Base-by-base conservation (phyloP, 2,797 vertebrate genomes). In the Sebastes trivittatus region DNA sequence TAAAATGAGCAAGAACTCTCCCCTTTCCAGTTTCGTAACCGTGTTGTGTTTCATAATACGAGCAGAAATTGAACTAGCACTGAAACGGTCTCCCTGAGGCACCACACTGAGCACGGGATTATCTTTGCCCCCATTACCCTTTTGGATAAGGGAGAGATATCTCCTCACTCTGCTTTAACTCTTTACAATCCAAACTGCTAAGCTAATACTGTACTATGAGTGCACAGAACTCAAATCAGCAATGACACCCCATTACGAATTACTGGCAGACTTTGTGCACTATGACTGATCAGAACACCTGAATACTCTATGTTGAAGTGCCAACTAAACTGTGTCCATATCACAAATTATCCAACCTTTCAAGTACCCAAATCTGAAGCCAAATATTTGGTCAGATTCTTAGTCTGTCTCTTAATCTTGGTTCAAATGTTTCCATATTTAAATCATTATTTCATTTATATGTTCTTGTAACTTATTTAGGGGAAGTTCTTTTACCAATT, bases 91-190 rank as follows among this genome's bases (percentile, higher is more conserved):
- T 90, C 91, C 88, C 87, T 75, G 73, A 83, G 88, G 89, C 85
- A 81, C 74, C 83, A 80, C 59, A 56, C 85, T 83, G 80, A 85
- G 87, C 88, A 81, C 30, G 8, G 80, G 91, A 92, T 94, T 90
- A 93, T 90, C 84, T 87, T 83, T 90, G 90, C 78, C 86, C 89
- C 81, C 71, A 86, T 93, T 90, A 88, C 77, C 87, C 87, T 89
- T 82, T 75, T 84, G 80, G 85, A 89, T 87, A 84, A 86, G 63
- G 65, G 75, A 80, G 87, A 76, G 75, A 83, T 63, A 77, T 88
- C 84, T 55, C 88, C 82, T 77, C 86, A 76, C 56, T 82, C 66
- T 73, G 38, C 2, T 82, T 89, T 92, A 90, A 85, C 87, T 61
- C 78, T 79, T 86, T 58, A 71, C 56, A 38, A 73, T 61, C 65